Evolutionary conservation across 2,113 vertebrate species (phyloP).

Genomic region (Lepisosteus osseus): DNA sequence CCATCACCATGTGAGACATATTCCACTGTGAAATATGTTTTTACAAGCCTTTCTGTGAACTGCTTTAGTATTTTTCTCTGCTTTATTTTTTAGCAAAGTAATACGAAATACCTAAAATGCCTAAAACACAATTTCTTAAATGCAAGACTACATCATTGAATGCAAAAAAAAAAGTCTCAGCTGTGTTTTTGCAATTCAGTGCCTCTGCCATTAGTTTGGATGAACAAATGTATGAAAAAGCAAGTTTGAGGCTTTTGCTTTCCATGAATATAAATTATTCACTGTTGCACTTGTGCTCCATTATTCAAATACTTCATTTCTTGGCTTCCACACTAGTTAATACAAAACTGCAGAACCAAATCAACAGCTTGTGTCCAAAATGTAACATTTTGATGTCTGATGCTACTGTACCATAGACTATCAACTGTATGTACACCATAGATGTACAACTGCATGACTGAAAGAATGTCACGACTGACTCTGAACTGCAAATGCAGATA

Average conservation of each 20-base stretch:
- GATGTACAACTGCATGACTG: too few species aligned
- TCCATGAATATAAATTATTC: slow-evolving; percentile 20
- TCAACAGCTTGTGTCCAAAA: not conserved
- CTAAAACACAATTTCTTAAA: not conserved
- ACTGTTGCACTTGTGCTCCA: slow-evolving; percentile 17
- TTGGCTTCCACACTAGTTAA: too few species aligned
- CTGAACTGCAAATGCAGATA: too few species aligned
- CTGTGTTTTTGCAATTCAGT: slow-evolving; percentile 5
- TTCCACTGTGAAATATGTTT: not conserved
- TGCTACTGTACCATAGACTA: too few species aligned
- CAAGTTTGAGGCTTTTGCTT: slow-evolving; percentile 7
- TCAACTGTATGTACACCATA: too few species aligned
- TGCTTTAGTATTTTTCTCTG: not conserved
- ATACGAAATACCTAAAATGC: not conserved
- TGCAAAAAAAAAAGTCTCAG: slow-evolving; percentile 6
- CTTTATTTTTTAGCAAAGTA: not conserved
- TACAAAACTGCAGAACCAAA: not conserved
- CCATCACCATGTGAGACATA: slow-evolving; percentile 1
- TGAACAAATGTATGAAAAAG: slow-evolving; percentile 16
- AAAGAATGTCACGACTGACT: too few species aligned
- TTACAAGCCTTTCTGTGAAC: not conserved
- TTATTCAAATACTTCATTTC: slow-evolving; percentile 15
- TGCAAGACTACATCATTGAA: too few species aligned
- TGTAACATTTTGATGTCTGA: too few species aligned
- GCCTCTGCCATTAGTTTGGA: slow-evolving; percentile 9